Evolutionary conservation across 2,888 invertebrate genomes (phyloP).

Genomic region (Cephus pulcher): DNA sequence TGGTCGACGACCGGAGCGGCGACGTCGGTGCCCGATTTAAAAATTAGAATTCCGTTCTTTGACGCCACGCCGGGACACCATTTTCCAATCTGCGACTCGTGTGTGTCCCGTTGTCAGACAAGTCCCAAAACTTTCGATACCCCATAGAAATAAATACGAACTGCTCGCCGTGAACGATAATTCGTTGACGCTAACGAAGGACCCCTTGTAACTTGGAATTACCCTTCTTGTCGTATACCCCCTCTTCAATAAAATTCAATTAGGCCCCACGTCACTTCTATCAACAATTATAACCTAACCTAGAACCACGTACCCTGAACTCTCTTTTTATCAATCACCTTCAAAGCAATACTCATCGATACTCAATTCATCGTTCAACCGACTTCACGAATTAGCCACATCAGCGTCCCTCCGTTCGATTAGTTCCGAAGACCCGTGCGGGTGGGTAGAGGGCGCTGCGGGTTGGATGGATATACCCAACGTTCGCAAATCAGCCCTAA

Average conservation of each 20-base stretch:
- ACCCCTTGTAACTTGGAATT: neutral
- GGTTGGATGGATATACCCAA: neutral
- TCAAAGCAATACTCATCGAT: neutral
- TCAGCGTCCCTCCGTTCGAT: neutral
- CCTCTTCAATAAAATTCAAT: neutral
- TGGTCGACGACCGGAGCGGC: neutral
- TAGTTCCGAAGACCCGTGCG: neutral
- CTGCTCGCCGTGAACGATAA: neutral
- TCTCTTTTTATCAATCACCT: neutral
- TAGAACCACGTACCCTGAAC: too few relatives aligned
- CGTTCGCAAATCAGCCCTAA: neutral
- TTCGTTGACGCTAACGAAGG: neutral
- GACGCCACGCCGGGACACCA: neutral
- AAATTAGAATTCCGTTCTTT: neutral
- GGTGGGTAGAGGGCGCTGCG: neutral
- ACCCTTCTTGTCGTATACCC: neutral
- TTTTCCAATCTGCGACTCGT: neutral
- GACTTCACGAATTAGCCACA: neutral
- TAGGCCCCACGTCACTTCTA: neutral
- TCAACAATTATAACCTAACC: neutral
- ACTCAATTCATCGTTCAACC: neutral
- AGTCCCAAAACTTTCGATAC: neutral
- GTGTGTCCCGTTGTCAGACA: neutral
- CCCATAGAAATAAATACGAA: neutral
- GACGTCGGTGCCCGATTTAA: neutral